Evolutionary conservation across 1,140 invertebrate species (phyloP), one percentile per base, ranked within the genome.

Genomic region (Neodiprion fabricii): DNA sequence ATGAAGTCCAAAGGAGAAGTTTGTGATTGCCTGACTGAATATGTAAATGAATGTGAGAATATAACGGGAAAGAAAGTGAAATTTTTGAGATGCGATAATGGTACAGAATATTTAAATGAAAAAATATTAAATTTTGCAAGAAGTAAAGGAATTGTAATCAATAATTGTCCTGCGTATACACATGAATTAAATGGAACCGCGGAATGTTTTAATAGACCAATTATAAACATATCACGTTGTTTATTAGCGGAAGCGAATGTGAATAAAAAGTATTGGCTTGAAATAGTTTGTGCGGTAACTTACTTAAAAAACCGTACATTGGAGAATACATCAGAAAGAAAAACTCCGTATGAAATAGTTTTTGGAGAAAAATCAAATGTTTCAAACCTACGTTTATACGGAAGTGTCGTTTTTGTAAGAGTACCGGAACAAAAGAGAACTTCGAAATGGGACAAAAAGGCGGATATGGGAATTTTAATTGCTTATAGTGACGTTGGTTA

Each of bases 321-420:
- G 67, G 72, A 70, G 7, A 80, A 78, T 72, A 76, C 74, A 48
- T 23, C 75, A 14, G 77, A 82, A 73, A 77, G 69, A 74, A 79
- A 78, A 72, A 81, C 81, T n/a, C 79, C 79, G 11, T 81, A 76
- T 74, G 81, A 83, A 75, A 79, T 82, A 76, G 75, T 81, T 17
- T 72, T 78, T 67, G 71, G 67, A 65, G 72, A 71, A 70, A 82
- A 81, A 75, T 79, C 79, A 74, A 66, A 72, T 83, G 70, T 78
- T 12, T 53, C 67, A 72, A 49, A 83, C 76, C 79, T 83, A 75
- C 69, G 73, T 71, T 17, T 82, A 12, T 81, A 76, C 73, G 82
- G 77, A 21, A 80, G 79, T 72, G 77, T 28, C 75, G 67, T 76
- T 23, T 77, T 76, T 74, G 79, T 78, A 7, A 75, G 70, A 72